Conservation (phyloP, 1,140 invertebrate genomes). For the Aporrectodea caliginosa region DNA sequence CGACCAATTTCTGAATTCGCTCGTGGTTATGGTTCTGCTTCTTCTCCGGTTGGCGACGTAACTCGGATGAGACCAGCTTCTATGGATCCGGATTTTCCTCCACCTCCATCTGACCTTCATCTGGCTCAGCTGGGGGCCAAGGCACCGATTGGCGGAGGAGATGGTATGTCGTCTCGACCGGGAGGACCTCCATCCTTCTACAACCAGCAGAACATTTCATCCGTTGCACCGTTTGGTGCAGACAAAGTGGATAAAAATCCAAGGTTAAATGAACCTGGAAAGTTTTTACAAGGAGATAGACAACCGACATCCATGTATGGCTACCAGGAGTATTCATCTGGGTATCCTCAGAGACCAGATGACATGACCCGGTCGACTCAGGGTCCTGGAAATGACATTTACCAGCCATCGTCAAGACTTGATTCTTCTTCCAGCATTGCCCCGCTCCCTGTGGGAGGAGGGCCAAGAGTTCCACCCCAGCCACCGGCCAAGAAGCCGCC, state of each 20-base stretch:
- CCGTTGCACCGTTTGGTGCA: too few relatives aligned
- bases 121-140: slow-evolving; percentile 12
- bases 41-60: slow-evolving; percentile 3
- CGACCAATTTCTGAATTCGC: slow-evolving; percentile 23
- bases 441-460: background rate
- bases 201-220: too few relatives aligned
- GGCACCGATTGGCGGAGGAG: too few relatives aligned
- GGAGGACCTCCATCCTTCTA: too few relatives aligned
- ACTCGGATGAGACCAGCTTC: background rate
- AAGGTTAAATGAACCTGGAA: too few relatives aligned
- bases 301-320: background rate
- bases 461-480: background rate
- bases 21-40: slow-evolving; percentile 26
- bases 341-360: slow-evolving; percentile 3
- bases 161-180: too few relatives aligned
- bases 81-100: slow-evolving; percentile 12
- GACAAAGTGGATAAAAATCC: too few relatives aligned
- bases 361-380: background rate
- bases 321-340: background rate
- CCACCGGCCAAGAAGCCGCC: slow-evolving; percentile 20
- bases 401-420: background rate
- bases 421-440: background rate
- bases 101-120: slow-evolving; percentile 8
- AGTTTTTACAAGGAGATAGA: too few relatives aligned
- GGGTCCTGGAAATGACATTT: background rate